A percentile compares a stretch with the other conserved stretches of the same genome.
phyloP scores from a whole-genome alignment of 2,797 vertebrate species.

The Borostomias antarcticus region DNA sequence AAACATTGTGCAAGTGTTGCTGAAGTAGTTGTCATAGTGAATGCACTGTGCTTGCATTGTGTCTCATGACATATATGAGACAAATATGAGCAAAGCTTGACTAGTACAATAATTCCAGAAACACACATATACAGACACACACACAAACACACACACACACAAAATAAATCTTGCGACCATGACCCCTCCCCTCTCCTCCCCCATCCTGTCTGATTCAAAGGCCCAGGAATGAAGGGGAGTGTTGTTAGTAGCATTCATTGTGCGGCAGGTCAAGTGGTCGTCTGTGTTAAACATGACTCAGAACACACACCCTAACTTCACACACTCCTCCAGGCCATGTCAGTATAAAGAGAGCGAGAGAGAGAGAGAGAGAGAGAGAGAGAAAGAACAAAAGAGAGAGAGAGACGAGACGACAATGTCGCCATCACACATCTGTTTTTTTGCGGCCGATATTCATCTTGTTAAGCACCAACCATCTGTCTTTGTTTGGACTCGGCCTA shows the following conservation, averaged over 20 bases:
- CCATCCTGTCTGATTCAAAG: too few species aligned
- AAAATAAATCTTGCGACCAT: neutral
- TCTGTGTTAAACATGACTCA: neutral
- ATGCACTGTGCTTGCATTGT: too few species aligned
- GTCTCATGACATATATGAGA: too few species aligned
- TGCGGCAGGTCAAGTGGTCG: conserved; percentile 6
- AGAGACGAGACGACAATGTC: conserved; percentile 26
- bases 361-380: too few species aligned
- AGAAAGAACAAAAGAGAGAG: neutral
- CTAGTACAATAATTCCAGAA: too few species aligned
- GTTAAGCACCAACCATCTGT: conserved; percentile 46
- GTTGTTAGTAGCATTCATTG: neutral
- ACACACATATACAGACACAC: neutral
- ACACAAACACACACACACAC: neutral
- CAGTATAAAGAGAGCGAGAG: neutral
- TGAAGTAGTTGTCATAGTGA: too few species aligned
- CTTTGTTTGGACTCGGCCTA: conserved; percentile 39
- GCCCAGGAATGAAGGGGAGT: too few species aligned
- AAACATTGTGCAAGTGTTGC: neutral
- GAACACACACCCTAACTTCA: neutral
- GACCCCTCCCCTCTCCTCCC: too few species aligned
- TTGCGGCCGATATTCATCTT: conserved; percentile 20
- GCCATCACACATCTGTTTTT: conserved; percentile 13
- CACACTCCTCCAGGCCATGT: neutral
- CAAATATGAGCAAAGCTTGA: too few species aligned